Evolutionary conservation across 2,113 vertebrate species (phyloP), one percentile per base, ranked within the genome.

Genomic region (Dermatemys mawii): DNA sequence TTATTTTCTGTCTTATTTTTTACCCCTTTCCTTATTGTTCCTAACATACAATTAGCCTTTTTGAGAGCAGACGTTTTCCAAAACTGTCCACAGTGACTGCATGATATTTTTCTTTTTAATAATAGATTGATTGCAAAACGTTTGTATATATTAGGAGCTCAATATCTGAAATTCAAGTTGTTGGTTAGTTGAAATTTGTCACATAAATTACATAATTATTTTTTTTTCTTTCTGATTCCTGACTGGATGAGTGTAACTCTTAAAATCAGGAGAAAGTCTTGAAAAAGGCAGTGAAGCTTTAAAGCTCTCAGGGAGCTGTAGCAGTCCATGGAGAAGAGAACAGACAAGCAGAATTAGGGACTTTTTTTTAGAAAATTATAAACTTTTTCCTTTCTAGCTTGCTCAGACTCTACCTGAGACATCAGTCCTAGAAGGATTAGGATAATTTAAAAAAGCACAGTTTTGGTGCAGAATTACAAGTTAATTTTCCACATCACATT

Each of bases 1-100:
- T 8, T 46, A 22, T 2, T 90, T 50, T 9, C 1, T 3, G 1
- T 38, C 41, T 35, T 24, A 1, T 8, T 16, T 35, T 7, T 6
- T 13, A 13, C 8, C 48, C 19, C 81, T 54, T 5, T 16, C 13
- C 60, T 60, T n/a, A 67, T 67, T 19, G 60, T 67, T 67, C 35
- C 60, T 67, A 35, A 67, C 32, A 35, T n/a, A 67, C 29, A 13
- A 16, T 67, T 19, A n/a, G 16, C 16, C 35, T 67, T n/a, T 67
- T 67, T 67, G 35, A 67, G 6, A 67, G 60, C 60, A 67, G 57
- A 35, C 7, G 27, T 63, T 63, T 63, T 63, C 57, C 13, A 3
- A 63, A 35, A 63, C 32, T 63, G 32, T 35, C 32, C 5, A 63
- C 3, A 6, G 60, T 67, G 60, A 67, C 35, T 16, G 35, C 60